Evolutionary conservation across 2,797 vertebrate genomes (phyloP).

Genomic region (Rhinoraja longicauda): DNA sequence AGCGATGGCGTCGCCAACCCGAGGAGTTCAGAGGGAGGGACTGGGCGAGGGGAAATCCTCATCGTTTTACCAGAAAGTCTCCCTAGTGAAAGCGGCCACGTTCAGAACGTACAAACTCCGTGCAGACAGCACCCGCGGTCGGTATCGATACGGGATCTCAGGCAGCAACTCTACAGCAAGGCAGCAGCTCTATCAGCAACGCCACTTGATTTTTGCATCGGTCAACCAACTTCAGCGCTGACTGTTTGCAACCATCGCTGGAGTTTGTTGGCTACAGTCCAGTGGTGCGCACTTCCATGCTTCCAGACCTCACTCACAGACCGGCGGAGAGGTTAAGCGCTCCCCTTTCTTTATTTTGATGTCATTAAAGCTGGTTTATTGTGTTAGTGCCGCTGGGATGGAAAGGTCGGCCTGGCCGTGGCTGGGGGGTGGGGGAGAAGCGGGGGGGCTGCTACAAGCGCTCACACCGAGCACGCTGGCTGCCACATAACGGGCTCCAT

Average conservation of each 20-base stretch:
- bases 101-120: background rate
- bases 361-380: background rate
- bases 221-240: background rate
- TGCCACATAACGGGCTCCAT: too few relatives aligned
- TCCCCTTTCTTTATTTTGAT: background rate
- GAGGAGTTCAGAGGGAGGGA: background rate
- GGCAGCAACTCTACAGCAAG: too few relatives aligned
- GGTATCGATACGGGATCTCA: too few relatives aligned
- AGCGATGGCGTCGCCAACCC: slow-evolving; percentile 2
- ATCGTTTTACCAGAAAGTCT: background rate
- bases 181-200: too few relatives aligned
- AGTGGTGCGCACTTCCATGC: background rate
- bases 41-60: background rate
- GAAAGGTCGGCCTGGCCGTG: too few relatives aligned
- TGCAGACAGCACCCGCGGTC: too few relatives aligned
- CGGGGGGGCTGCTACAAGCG: too few relatives aligned
- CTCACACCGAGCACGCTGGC: too few relatives aligned
- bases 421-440: too few relatives aligned
- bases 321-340: too few relatives aligned
- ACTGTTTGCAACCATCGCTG: background rate
- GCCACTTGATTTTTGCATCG: too few relatives aligned
- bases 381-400: background rate
- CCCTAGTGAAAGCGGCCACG: slow-evolving; percentile 6
- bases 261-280: background rate
- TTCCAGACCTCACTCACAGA: background rate